phyloP scores from a whole-genome alignment of 2,113 vertebrate species.

The Pelvicachromis taeniatus region DNA sequence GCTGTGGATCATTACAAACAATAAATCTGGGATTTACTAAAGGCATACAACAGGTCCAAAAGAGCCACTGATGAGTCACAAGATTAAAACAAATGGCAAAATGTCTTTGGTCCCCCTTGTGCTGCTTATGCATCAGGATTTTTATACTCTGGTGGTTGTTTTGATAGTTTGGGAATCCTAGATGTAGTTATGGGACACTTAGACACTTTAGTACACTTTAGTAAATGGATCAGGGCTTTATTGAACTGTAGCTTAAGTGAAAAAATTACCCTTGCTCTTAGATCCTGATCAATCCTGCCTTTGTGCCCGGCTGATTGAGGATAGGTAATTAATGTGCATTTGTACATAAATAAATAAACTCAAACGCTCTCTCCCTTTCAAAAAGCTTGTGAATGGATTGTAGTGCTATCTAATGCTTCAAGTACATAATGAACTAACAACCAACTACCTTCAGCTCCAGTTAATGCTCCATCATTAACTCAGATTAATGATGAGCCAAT shows the following conservation, averaged over 20 bases:
- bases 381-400: neutral
- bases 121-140: neutral
- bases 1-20: neutral
- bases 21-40: neutral
- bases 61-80: neutral
- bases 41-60: neutral
- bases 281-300: neutral
- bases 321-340: neutral
- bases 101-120: neutral
- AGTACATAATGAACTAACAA: neutral
- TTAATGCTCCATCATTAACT: neutral
- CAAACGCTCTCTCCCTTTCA: neutral
- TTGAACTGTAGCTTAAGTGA: neutral
- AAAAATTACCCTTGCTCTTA: neutral
- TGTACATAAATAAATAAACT: neutral
- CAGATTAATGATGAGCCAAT: neutral
- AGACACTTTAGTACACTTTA: neutral
- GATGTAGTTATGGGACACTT: neutral
- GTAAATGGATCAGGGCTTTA: neutral
- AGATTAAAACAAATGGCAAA: neutral
- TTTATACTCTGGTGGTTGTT: neutral
- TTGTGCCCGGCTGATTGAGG: neutral
- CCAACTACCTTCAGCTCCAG: neutral
- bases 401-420: neutral
- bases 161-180: neutral